Conservation (phyloP, 2,797 vertebrate genomes). For the Trematomus bernacchii region DNA sequence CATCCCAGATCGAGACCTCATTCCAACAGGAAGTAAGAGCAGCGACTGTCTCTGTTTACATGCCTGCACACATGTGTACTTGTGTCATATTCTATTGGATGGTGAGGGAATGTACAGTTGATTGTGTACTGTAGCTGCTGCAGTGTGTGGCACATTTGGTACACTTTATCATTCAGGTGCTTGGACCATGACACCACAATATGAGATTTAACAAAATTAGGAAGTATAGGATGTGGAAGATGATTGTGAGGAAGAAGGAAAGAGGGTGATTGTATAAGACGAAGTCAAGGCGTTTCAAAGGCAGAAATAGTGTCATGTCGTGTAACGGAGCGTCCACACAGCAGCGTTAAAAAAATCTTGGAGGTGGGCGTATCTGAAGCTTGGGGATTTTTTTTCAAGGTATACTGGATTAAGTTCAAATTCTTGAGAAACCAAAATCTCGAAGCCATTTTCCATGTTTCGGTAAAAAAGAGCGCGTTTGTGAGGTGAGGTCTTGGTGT, state of each 20-base stretch:
- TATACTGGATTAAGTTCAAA: neutral
- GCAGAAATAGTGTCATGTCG: neutral
- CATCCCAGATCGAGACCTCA: constrained; percentile 98
- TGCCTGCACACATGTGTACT: neutral
- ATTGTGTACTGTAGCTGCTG: constrained; percentile 11
- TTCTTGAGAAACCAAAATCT: neutral
- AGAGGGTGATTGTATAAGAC: neutral
- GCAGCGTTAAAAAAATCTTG: too few species aligned
- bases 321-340: too few species aligned
- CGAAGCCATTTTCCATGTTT: neutral
- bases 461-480: neutral
- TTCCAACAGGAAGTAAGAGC: constrained; percentile 96
- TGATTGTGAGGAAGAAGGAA: neutral
- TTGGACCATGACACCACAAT: constrained; percentile 9
- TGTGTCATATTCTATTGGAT: neutral
- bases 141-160: constrained; percentile 28
- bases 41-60: constrained; percentile 12
- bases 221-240: neutral
- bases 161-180: neutral
- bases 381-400: too few species aligned
- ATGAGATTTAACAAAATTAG: neutral
- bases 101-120: neutral
- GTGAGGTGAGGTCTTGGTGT: neutral
- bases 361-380: too few species aligned
- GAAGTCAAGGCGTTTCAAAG: neutral